Evolutionary conservation across 2,113 vertebrate genomes (phyloP), one percentile per base, ranked within the genome.

Genomic region (Oreochromis spilurus): DNA sequence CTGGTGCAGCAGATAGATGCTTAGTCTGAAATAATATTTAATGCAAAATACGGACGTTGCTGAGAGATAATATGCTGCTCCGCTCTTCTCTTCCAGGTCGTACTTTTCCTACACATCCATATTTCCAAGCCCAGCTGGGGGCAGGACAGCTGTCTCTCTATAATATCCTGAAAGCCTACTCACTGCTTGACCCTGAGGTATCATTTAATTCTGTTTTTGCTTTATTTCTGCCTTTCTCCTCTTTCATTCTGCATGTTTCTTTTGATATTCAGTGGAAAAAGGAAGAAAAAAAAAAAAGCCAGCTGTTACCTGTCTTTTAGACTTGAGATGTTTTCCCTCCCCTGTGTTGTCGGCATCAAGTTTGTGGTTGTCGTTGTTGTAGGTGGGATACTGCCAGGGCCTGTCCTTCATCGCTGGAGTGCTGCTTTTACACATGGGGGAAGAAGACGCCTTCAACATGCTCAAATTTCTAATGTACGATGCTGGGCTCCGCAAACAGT

Each of bases 391-490:
- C 95, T 99, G 98, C 92, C 99, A 99, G 95, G 99, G 99, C 21
- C 97, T 99, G 92, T 99, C 98, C 94, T 99, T 99, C 88, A 98
- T 99, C 85, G 98, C 98, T 1, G 99, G 98, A 48, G 97, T 99
- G 43, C 96, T 99, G 88, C 97, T 99, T 89, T 95, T 99, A 53
- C 99, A 99, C 93, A 98, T 99, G 98, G 98, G 97, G 45, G 99
- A 99, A 88, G 98, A 99, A 72, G 98, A 99, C 84, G 98, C 99
- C 88, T 99, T 99, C 87, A 95, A 98, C 94, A 99, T 98, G 96
- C 97, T 99, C 65, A 99, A 98, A 84, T 99, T 99, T 95, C 97
- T 99, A 21, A 99, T 99, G 98, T 99, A 98, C 43, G 98, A 99
- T 84, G 95, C 99, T 2, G 97, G 98, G 67, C 97, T 99, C 79